A percentile compares a stretch with the other conserved stretches of the same genome.
phyloP scores from a whole-genome alignment of 2,888 invertebrate species.

The Perizoma affinitatum region DNA sequence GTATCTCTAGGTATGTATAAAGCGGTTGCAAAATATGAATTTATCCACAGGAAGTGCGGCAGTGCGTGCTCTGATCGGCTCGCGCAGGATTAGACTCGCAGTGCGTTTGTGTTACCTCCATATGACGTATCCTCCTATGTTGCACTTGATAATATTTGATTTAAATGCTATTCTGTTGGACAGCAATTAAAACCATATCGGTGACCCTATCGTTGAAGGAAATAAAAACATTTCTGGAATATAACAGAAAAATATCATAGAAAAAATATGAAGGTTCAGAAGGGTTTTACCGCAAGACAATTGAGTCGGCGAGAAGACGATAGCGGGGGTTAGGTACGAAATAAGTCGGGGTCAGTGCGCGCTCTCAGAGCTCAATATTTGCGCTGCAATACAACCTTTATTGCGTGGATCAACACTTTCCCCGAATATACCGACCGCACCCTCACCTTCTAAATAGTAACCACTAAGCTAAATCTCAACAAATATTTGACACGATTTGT shows the following conservation, averaged over 20 bases:
- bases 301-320: constrained; percentile 66
- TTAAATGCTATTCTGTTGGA: constrained; percentile 12
- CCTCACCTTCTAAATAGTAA: constrained; percentile 45
- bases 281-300: constrained; percentile 63
- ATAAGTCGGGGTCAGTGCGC: constrained; percentile 70
- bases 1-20: not conserved
- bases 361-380: constrained; percentile 72
- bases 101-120: constrained; percentile 66
- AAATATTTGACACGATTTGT: constrained; percentile 43
- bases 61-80: constrained; percentile 68
- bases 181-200: constrained; percentile 4
- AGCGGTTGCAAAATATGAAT: constrained; percentile 66
- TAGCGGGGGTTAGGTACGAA: constrained; percentile 66
- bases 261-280: constrained; percentile 25
- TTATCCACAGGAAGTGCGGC: constrained; percentile 51
- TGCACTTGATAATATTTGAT: constrained; percentile 43
- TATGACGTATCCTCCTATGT: constrained; percentile 58
- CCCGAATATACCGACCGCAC: constrained; percentile 56
- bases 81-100: constrained; percentile 68
- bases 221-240: constrained; percentile 2
- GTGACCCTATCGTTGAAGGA: constrained; percentile 2
- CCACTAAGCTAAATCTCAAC: constrained; percentile 56
- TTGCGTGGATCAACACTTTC: constrained; percentile 70
- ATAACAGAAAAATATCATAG: constrained; percentile 1
- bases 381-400: constrained; percentile 76